Evolutionary conservation across 2,888 invertebrate genomes (phyloP).

Genomic region (Harpagoxenus sublaevis): DNA sequence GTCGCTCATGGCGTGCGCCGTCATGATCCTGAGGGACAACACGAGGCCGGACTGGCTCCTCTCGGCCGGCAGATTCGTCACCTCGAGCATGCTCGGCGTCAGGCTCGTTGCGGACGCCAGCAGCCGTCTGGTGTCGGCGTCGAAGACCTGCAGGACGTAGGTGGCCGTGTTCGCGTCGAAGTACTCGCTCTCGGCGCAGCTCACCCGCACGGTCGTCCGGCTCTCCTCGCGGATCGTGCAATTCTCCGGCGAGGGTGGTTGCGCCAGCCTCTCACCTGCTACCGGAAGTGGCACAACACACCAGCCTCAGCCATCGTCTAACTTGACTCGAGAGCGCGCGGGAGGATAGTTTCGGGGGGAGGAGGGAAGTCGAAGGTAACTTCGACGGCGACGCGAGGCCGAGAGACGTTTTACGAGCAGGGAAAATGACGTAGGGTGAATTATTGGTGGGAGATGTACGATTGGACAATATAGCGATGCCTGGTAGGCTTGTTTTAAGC

Average conservation of each 20-base stretch:
- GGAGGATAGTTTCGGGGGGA: background rate
- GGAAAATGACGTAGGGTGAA: background rate
- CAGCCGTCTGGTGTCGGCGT: constrained; percentile 87
- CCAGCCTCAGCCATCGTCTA: constrained; percentile 77
- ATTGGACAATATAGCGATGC: background rate
- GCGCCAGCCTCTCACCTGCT: constrained; percentile 83
- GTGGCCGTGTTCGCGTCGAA: constrained; percentile 84
- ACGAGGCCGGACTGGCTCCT: constrained; percentile 85
- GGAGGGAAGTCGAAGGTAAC: constrained; percentile 1
- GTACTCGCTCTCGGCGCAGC: constrained; percentile 86
- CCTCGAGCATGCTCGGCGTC: constrained; percentile 86
- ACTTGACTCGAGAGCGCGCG: constrained; percentile 37
- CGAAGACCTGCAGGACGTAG: constrained; percentile 87
- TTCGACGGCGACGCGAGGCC: constrained; percentile 3
- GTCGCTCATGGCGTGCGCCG: constrained; percentile 87
- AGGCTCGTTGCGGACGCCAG: constrained; percentile 87
- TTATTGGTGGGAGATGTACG: background rate
- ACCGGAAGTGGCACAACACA: constrained; percentile 75
- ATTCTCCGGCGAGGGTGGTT: constrained; percentile 87
- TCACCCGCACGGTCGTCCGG: constrained; percentile 86
- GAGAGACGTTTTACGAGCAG: constrained; percentile 14
- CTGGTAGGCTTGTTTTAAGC: background rate
- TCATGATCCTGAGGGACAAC: constrained; percentile 87
- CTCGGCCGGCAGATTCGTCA: constrained; percentile 86
- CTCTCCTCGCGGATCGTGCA: constrained; percentile 87